Base-by-base conservation (phyloP, 1,140 invertebrate genomes). In the Chironomus striatipennis region DNA sequence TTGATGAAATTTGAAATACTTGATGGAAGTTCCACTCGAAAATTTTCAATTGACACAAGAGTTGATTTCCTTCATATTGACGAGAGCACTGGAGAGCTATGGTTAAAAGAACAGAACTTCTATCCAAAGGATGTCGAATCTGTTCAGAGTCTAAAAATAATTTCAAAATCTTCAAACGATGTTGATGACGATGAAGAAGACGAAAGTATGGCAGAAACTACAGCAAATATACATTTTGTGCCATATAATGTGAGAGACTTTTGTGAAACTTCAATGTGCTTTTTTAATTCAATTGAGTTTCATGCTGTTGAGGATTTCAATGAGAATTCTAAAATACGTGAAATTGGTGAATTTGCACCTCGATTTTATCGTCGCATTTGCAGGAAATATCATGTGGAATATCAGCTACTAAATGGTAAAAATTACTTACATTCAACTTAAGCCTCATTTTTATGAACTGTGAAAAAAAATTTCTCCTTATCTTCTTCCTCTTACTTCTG, bases 341-440 rank as follows among this genome's bases (percentile, higher is more conserved):
- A 70, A 12, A 70, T 70, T 70, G 65, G 65, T 5, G 65, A 70
- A 21, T 3, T 70, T 7, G 65, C 65, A 10, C 65, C 65, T 10
- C 17, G 20, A 17, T 70, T 70, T 7, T 8, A 70, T 10, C 4
- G 65, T 18, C 17, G 65, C 7, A 18, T 70, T 7, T 70, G 65
- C 20, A 18, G 65, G 18, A 70, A 70, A 70, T 70, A 70, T 7
- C 65, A 70, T 18, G 17, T 70, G 17, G 65, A 70, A 18, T 70
- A 70, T 21, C 2, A 17, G 6, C 65, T 70, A 10, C 7, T 70
- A 17, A 70, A 70, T 12, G 65, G 65, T 70, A 18, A 70, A 70
- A 21, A 9, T 70, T 2, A 20, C 18, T 70, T 7, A 7, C 7
- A 57, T 57, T 57, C 1, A 57, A n/a, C n/a, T n/a, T n/a, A n/a